These are phyloP conservation scores for Polydrusus tereticollis DNA, from an alignment of 2,888 invertebrate genomes.

Conservation along the genomic window DNA sequence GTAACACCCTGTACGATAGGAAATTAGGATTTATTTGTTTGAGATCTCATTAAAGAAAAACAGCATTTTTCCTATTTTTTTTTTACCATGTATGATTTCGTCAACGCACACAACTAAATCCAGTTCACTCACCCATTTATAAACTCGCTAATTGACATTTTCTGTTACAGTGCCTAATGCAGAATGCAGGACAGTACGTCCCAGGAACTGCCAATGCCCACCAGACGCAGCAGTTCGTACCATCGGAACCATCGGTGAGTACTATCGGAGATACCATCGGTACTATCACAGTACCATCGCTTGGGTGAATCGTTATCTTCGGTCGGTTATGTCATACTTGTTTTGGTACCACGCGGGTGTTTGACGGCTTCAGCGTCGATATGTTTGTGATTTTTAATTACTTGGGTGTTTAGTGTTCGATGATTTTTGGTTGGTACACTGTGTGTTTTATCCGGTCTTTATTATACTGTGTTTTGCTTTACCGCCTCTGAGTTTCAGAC, in stretches of 20 bases:
- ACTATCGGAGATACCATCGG: constrained; percentile 13
- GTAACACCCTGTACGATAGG: no score
- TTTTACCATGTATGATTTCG: no score
- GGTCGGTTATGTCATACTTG: constrained; percentile 4
- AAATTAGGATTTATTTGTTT: no score
- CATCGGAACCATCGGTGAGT: constrained; percentile 57
- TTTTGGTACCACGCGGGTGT: not conserved
- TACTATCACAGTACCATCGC: constrained; percentile 49
- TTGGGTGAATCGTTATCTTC: constrained; percentile 1
- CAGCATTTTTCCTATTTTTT: no score
- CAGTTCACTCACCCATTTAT: not conserved
- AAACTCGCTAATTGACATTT: constrained; percentile 18
- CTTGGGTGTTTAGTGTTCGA: not conserved
- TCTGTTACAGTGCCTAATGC: constrained; percentile 60
- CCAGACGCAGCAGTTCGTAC: constrained; percentile 58
- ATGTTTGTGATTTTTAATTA: not conserved
- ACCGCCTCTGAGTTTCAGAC: no score
- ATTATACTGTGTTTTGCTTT: no score
- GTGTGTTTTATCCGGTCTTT: no score
- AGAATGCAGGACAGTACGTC: constrained; percentile 62
- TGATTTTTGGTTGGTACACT: no score
- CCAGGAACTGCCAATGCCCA: constrained; percentile 62
- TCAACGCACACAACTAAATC: no score
- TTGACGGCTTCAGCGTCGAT: not conserved
- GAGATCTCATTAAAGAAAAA: no score